These are phyloP conservation scores for Monoplex corrugatus DNA, from an alignment of 2,888 invertebrate species.

Conservation along the genomic window DNA sequence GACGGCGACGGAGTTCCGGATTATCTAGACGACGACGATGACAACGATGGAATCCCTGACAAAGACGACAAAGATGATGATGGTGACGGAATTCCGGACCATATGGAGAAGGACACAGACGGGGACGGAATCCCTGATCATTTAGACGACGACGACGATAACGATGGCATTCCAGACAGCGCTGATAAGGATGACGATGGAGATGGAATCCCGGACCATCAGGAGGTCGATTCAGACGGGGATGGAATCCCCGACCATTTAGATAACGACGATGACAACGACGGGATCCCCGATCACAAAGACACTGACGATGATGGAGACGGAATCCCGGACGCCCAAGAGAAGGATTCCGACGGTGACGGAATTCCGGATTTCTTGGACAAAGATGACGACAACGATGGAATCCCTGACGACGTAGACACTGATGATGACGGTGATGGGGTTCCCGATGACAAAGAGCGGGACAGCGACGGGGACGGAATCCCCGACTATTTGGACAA, in stretches of 20 bases:
- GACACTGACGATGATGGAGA: slow-evolving; percentile 72
- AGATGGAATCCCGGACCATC: slow-evolving; percentile 67
- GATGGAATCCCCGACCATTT: slow-evolving; percentile 77
- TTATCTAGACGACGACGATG: slow-evolving; percentile 68
- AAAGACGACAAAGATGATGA: slow-evolving; percentile 72
- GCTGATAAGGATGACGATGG: slow-evolving; percentile 71
- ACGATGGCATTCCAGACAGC: slow-evolving; percentile 76
- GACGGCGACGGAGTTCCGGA: slow-evolving; percentile 76
- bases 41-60: slow-evolving; percentile 76
- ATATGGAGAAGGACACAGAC: slow-evolving; percentile 68
- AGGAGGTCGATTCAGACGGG: slow-evolving; percentile 74
- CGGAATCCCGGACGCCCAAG: slow-evolving; percentile 66
- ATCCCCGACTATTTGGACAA: slow-evolving; percentile 73
- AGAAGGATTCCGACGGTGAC: slow-evolving; percentile 69
- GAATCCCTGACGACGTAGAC: slow-evolving; percentile 69
- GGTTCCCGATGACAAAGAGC: slow-evolving; percentile 67
- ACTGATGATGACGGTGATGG: slow-evolving; percentile 73
- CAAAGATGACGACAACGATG: slow-evolving; percentile 71
- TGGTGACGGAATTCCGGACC: slow-evolving; percentile 78
- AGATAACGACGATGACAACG: slow-evolving; percentile 71
- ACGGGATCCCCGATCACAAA: slow-evolving; percentile 72
- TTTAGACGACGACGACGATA: slow-evolving; percentile 70
- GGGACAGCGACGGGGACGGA: slow-evolving; percentile 73
- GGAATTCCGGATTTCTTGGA: slow-evolving; percentile 67
- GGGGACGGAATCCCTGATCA: slow-evolving; percentile 75